Evolutionary conservation across 2,888 invertebrate species (phyloP).

Genomic region (Epistrophella euchroma): DNA sequence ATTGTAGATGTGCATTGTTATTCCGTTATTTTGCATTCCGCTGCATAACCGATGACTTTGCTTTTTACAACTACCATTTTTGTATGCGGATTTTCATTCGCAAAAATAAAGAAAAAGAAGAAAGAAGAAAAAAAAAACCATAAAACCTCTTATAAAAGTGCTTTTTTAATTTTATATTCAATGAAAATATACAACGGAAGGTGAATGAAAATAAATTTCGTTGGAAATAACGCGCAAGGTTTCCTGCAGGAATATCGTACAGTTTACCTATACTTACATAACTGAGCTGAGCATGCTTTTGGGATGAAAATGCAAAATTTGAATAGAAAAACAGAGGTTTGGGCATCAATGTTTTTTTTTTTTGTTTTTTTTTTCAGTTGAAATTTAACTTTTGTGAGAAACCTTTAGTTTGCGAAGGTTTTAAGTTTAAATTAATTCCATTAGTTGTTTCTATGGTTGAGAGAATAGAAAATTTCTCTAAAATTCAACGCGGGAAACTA

Average conservation of each 20-base stretch:
- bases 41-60: constrained; percentile 46
- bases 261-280: too few species aligned
- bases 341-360: too few species aligned
- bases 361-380: not conserved
- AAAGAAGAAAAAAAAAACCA: too few species aligned
- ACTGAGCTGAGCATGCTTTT: constrained; percentile 9
- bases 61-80: constrained; percentile 19
- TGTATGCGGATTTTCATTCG: constrained; percentile 54
- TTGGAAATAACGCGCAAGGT: constrained; percentile 7
- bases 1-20: constrained; percentile 15
- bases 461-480: not conserved
- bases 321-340: constrained; percentile 39
- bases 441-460: not conserved
- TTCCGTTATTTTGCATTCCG: constrained; percentile 45
- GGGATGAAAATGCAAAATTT: constrained; percentile 10
- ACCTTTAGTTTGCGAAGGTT: not conserved
- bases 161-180: constrained; percentile 33
- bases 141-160: constrained; percentile 22
- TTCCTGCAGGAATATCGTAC: constrained; percentile 42
- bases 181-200: too few species aligned
- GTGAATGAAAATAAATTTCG: constrained; percentile 33
- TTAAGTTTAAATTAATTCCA: constrained; percentile 12
- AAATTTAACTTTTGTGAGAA: not conserved
- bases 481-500: too few species aligned
- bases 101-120: not conserved